These are phyloP conservation scores for Euphydryas editha DNA, from an alignment of 2,888 invertebrate genomes.

Conservation along the genomic window DNA sequence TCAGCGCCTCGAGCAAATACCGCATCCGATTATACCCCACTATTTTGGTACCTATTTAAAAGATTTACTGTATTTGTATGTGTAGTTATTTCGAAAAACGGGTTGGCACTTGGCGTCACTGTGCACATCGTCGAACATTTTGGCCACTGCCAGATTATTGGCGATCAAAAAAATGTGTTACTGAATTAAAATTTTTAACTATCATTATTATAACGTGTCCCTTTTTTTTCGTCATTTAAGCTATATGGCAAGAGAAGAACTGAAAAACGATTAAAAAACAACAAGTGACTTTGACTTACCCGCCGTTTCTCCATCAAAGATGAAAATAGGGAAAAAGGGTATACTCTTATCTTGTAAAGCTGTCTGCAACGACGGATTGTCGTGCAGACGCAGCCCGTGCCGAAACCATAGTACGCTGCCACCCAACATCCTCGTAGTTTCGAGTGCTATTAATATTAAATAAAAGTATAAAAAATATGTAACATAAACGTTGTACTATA, in stretches of 20 bases:
- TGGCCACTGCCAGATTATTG: too few species aligned
- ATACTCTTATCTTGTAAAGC: conserved; percentile 70
- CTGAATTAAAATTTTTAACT: too few species aligned
- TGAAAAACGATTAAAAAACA: too few species aligned
- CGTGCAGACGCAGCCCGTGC: conserved; percentile 87
- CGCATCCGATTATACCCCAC: conserved; percentile 87
- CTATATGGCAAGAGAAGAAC: too few species aligned
- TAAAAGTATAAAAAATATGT: neutral
- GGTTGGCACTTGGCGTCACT: too few species aligned
- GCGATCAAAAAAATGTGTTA: too few species aligned
- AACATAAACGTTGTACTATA: too few species aligned
- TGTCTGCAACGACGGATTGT: conserved; percentile 86
- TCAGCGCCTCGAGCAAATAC: conserved; percentile 86
- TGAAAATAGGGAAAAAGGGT: conserved; percentile 86
- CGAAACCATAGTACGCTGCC: conserved; percentile 87
- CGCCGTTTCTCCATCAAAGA: conserved; percentile 90
- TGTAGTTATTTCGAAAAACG: too few species aligned
- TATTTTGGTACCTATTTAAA: conserved; percentile 81
- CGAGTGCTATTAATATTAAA: neutral
- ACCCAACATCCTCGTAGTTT: conserved; percentile 58
- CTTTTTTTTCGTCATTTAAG: too few species aligned
- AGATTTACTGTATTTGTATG: neutral
- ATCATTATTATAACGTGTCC: too few species aligned
- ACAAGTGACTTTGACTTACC: conserved; percentile 63
- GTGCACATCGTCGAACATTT: too few species aligned